phyloP scores from a whole-genome alignment of 2,113 vertebrate genomes.

The Piaya cayana region DNA sequence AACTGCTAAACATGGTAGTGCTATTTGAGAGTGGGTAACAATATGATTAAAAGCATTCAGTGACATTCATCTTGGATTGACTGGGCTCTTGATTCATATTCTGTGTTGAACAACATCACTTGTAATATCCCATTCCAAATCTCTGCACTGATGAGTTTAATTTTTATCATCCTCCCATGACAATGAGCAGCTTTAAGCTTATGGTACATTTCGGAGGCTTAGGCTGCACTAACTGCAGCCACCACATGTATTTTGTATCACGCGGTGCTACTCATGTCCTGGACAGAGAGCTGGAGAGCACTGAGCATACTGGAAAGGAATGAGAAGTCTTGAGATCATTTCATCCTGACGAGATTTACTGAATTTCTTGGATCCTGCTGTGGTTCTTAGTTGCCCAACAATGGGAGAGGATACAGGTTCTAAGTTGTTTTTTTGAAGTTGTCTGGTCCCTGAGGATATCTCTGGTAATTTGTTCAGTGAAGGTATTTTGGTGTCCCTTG shows the following conservation, averaged over 20 bases:
- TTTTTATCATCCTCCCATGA: background rate
- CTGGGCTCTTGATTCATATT: background rate
- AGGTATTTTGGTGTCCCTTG: background rate
- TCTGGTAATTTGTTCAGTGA: background rate
- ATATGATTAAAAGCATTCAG: background rate
- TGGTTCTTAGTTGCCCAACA: background rate
- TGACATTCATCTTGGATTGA: background rate
- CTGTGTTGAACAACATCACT: background rate
- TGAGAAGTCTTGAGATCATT: background rate
- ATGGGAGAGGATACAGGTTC: background rate
- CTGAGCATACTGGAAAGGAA: background rate
- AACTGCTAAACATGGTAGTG: background rate
- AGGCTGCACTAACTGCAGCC: background rate
- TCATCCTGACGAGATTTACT: background rate
- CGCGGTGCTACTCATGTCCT: background rate
- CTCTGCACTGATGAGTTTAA: background rate
- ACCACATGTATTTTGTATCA: background rate
- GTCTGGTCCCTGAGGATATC: background rate
- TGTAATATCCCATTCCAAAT: background rate
- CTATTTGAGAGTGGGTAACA: background rate
- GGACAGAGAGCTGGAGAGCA: background rate
- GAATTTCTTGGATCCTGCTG: background rate
- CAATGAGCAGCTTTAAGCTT: background rate
- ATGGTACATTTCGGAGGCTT: background rate
- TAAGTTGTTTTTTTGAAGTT: background rate